phyloP scores from a whole-genome alignment of 2,797 vertebrate genomes.

The Acanthurus tractus region DNA sequence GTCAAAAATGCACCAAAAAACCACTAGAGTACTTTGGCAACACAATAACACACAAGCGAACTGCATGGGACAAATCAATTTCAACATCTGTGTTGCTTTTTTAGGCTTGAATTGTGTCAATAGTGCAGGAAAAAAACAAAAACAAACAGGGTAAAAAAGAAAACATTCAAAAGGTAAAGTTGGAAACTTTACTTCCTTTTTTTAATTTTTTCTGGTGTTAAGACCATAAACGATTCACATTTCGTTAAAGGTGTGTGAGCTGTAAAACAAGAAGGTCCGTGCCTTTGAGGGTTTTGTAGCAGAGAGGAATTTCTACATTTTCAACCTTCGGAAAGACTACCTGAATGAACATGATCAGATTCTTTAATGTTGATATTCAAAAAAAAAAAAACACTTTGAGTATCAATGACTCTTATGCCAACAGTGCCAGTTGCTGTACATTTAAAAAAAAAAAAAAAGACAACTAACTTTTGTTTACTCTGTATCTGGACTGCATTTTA shows the following conservation, averaged over 20 bases:
- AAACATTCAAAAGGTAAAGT: slow-evolving; percentile 11
- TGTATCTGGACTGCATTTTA: slow-evolving; percentile 56
- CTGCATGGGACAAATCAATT: slow-evolving; percentile 11
- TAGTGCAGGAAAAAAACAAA: slow-evolving; percentile 44
- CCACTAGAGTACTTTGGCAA: slow-evolving; percentile 27
- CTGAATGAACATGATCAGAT: slow-evolving; percentile 43
- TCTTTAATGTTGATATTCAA: slow-evolving; percentile 54
- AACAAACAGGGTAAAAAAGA: slow-evolving; percentile 58
- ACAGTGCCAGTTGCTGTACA: slow-evolving; percentile 71
- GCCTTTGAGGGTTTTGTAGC: slow-evolving; percentile 61
- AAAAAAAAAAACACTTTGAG: slow-evolving; percentile 17
- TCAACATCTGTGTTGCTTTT: slow-evolving; percentile 28
- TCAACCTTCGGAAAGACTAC: slow-evolving; percentile 46
- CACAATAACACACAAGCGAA: slow-evolving; percentile 28
- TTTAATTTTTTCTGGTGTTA: slow-evolving; percentile 3
- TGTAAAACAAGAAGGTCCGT: slow-evolving; percentile 39
- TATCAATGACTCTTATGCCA: slow-evolving; percentile 62
- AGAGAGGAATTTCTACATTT: slow-evolving; percentile 53
- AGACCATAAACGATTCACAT: slow-evolving; percentile 20
- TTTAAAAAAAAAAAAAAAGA: slow-evolving; percentile 7
- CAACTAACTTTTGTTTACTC: slow-evolving; percentile 48
- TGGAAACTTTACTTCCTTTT: slow-evolving; percentile 4
- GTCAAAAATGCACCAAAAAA: slow-evolving; percentile 45
- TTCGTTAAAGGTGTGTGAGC: slow-evolving; percentile 30
- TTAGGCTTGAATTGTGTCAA: slow-evolving; percentile 44